Evolutionary conservation across 2,797 vertebrate genomes (phyloP), one percentile per base, ranked within the genome.

Genomic region (Labroides dimidiatus): DNA sequence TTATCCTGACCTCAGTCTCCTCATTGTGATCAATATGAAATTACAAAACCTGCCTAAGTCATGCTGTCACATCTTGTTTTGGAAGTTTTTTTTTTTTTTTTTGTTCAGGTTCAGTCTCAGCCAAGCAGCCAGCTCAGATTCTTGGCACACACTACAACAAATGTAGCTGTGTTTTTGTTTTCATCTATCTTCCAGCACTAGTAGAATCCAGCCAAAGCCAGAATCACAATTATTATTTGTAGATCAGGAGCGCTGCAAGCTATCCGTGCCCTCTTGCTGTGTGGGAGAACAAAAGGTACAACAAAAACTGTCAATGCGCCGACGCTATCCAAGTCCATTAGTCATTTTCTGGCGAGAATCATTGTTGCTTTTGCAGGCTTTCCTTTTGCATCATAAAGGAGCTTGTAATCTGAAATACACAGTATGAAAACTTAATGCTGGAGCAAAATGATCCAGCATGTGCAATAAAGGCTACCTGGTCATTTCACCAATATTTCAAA

Each of bases 11-110:
- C 75, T 33, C 36, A 19, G 16, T 59, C 44, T 20, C 56, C 11
- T 67, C 47, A 2, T 51, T 51, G 68, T 48, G 64, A 80, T 92
- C 84, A 66, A 87, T 85, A 84, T 49, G 24, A 75, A 82, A 81
- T 56, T 58, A 64, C 68, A 72, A 73, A 66, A 24, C 41, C 23
- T 43, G 54, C 74, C 76, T 58, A 41, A 76, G 60, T 76, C 64
- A 20, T 68, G 56, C 70, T 81, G 68, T 77, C 75, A 55, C 68
- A 52, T 86, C 58, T 68, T 68, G 20, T 60, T 71, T 75, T 74
- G 39, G 66, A 74, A 20, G 64, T 67, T 80, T 75, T 67, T 23
- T 48, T 43, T 45, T 45, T 45, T 45, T 17, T 48, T 43, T 45
- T 45, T 45, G 20, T 17, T 57, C 65, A 74, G 55, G 48, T 64